Evolutionary conservation across 2,113 vertebrate species (phyloP), one percentile per base, ranked within the genome.

Genomic region (Megalops atlanticus): DNA sequence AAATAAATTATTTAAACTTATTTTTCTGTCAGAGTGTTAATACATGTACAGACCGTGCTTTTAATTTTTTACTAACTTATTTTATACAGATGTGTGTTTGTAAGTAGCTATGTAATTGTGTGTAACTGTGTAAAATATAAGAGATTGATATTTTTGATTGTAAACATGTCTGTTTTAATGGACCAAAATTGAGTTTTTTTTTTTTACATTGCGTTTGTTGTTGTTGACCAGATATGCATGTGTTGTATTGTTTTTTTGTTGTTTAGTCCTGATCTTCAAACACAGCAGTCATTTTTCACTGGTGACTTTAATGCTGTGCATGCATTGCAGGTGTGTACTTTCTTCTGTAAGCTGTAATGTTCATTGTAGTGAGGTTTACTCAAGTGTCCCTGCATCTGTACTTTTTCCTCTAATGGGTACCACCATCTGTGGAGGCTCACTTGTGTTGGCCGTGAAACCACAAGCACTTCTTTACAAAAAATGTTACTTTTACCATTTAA

Each of bases 101-200:
- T 99, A 98, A 93, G 98, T 97, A 97, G 87, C 87, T 92, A 94
- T 98, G 96, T 98, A 97, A 97, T 97, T 97, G 98, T 95, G 96
- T 95, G 94, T 91, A 95, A 95, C 92, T 85, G n/a, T 98, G 96
- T 97, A 96, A 92, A 97, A 94, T 95, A 54, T 78, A 92, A 91
- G 84, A 84, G 89, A 95, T 96, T 94, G 94, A 96, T 96, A 96
- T 96, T 97, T n/a, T 96, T 97, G 95, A 96, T 94, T 97, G 95
- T 97, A 96, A 94, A 98, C 93, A 90, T 86, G 96, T 98, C 95
- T 96, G 96, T 97, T 96, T 96, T 95, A 94, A 96, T 98, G 97
- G 97, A 98, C 97, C 98, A 98, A 98, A 98, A 95, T 97, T 96
- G 94, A 93, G 43, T 89, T 86, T 92, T 91, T 82, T 71, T 1